Conservation (phyloP, 2,888 invertebrate species). For the Drosophila eohydei region DNA sequence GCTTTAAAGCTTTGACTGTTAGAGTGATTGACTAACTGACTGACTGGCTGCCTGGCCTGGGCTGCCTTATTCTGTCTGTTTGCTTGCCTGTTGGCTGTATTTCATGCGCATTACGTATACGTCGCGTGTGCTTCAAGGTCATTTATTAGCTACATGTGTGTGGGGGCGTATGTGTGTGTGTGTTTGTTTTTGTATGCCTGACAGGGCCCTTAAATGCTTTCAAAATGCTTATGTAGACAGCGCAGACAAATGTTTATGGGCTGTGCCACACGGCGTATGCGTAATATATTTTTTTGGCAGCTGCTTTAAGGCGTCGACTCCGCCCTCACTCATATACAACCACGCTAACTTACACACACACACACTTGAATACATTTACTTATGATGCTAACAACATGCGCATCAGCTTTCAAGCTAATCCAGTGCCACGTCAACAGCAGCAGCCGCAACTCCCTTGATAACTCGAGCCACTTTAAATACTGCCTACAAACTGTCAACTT, state of each 20-base stretch:
- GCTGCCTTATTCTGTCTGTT: not conserved
- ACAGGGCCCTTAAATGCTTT: conserved; percentile 18
- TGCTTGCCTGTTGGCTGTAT: conserved; percentile 20
- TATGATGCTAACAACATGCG: conserved; percentile 34
- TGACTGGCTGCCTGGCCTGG: conserved; percentile 5
- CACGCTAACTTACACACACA: not conserved
- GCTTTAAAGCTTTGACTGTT: conserved; percentile 28
- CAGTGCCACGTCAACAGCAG: conserved; percentile 35
- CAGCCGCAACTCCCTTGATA: conserved; percentile 10
- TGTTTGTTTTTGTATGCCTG: conserved; percentile 12
- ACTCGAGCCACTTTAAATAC: not conserved
- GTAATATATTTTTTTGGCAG: conserved; percentile 36
- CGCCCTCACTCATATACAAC: not conserved
- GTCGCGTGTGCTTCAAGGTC: conserved; percentile 57
- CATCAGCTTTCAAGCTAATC: conserved; percentile 45
- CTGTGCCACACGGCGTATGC: conserved; percentile 38
- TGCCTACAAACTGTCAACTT: conserved; percentile 23
- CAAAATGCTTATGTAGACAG: conserved; percentile 26
- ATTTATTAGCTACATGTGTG: conserved; percentile 7
- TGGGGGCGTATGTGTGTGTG: not conserved
- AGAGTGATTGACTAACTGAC: not conserved
- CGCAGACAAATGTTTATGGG: conserved; percentile 42
- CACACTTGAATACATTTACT: conserved; percentile 6
- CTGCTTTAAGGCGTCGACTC: conserved; percentile 25
- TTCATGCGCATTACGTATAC: conserved; percentile 47